Evolutionary conservation across 2,888 invertebrate genomes (phyloP).

Genomic region (Megaustenia siamemsis): DNA sequence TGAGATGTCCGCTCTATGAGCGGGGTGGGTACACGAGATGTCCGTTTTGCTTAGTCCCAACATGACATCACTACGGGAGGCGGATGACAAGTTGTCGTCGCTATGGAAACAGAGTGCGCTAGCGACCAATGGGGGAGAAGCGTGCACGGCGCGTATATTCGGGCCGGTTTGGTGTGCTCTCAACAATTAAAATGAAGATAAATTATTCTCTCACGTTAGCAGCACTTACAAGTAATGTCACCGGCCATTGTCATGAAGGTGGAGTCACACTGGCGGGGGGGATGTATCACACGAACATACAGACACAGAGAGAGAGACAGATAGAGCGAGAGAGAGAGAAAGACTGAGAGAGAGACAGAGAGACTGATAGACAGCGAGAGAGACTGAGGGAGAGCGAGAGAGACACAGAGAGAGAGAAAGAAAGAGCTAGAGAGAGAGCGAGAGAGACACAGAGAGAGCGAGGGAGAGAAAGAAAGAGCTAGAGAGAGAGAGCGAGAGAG

Average conservation of each 20-base stretch:
- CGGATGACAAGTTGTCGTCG: neutral
- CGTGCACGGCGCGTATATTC: neutral
- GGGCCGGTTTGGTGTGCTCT: no score
- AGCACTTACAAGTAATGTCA: no score
- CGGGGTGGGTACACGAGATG: neutral
- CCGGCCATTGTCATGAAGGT: no score
- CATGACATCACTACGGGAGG: neutral
- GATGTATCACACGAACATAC: neutral
- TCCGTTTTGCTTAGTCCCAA: neutral
- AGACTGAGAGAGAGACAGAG: constrained; percentile 28
- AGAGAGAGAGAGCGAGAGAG: no score
- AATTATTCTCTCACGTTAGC: no score
- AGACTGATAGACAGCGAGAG: constrained; percentile 8
- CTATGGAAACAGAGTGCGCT: neutral
- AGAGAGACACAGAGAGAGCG: no score
- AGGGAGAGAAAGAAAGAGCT: no score
- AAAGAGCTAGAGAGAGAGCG: no score
- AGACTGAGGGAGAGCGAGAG: neutral
- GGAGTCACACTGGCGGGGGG: no score
- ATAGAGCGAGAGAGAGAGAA: neutral
- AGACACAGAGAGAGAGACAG: neutral
- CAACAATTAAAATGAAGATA: no score
- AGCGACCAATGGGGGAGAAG: neutral
- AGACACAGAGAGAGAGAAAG: no score
- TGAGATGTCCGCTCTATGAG: neutral